These are phyloP conservation scores for Agrotis ipsilon DNA, from an alignment of 2,888 invertebrate species.

Conservation along the genomic window DNA sequence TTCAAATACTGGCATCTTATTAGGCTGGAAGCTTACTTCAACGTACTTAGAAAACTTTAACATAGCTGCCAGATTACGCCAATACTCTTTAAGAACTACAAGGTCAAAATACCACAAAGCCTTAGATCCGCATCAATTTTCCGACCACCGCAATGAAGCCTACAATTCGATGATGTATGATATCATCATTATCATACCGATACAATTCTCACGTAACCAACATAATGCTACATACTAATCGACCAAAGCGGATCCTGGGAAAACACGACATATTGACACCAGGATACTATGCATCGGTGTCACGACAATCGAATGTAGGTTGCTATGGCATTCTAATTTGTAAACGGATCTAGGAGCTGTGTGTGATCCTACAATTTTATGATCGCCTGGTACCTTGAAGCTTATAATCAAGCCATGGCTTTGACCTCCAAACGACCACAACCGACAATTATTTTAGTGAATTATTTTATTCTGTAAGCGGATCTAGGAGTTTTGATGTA, in stretches of 20 bases:
- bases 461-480: slow-evolving; percentile 5
- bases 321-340: slow-evolving; percentile 48
- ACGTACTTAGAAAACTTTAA: no score
- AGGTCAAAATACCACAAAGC: neutral
- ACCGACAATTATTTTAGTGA: neutral
- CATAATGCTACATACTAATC: slow-evolving; percentile 46
- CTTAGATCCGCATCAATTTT: neutral
- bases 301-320: slow-evolving; percentile 45
- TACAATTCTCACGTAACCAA: slow-evolving; percentile 31
- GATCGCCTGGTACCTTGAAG: slow-evolving; percentile 5
- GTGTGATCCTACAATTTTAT: slow-evolving; percentile 8
- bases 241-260: slow-evolving; percentile 56
- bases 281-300: slow-evolving; percentile 54
- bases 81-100: neutral
- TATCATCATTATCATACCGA: slow-evolving; percentile 31
- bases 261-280: slow-evolving; percentile 47
- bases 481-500: slow-evolving; percentile 13
- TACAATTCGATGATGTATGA: slow-evolving; percentile 39
- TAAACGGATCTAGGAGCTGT: slow-evolving; percentile 53
- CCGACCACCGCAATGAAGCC: neutral
- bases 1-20: no score
- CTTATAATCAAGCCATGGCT: neutral
- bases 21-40: no score
- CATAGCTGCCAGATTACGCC: no score
- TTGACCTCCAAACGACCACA: neutral